Conservation (phyloP, 2,888 invertebrate species). For the Nysson spinosus region DNA sequence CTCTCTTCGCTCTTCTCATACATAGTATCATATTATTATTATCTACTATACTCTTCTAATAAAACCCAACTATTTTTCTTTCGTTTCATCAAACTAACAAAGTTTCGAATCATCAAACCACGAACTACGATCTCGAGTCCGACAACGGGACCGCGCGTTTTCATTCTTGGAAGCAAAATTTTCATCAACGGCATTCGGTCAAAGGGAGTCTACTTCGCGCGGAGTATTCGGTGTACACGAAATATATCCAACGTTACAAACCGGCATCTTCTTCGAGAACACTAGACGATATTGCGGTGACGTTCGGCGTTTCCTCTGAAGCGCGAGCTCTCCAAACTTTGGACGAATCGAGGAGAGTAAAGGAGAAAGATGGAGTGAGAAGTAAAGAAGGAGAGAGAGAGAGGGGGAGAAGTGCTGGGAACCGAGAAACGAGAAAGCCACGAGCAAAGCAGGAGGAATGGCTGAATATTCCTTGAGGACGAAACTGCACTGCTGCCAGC, state of each 20-base stretch:
- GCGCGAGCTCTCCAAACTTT: constrained; percentile 68
- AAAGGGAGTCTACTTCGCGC: constrained; percentile 32
- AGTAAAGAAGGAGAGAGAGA: too few species aligned
- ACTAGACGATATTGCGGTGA: constrained; percentile 68
- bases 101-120: too few species aligned
- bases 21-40: too few species aligned
- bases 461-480: constrained; percentile 72
- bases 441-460: constrained; percentile 58
- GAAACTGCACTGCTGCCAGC: constrained; percentile 47
- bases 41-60: too few species aligned
- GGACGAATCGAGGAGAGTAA: constrained; percentile 58
- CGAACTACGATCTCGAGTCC: too few species aligned
- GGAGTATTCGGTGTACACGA: constrained; percentile 25
- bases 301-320: constrained; percentile 67
- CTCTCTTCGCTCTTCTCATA: too few species aligned
- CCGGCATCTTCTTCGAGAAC: constrained; percentile 67
- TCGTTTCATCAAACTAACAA: too few species aligned
- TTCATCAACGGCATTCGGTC: constrained; percentile 3
- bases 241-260: constrained; percentile 55
- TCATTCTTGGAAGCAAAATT: constrained; percentile 13
- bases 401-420: constrained; percentile 32
- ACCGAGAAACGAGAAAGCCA: constrained; percentile 55
- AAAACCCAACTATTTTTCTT: too few species aligned
- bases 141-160: not conserved
- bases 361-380: constrained; percentile 37